Conservation (phyloP, 2,888 invertebrate species). For the Lissocephala sabroskyi region DNA sequence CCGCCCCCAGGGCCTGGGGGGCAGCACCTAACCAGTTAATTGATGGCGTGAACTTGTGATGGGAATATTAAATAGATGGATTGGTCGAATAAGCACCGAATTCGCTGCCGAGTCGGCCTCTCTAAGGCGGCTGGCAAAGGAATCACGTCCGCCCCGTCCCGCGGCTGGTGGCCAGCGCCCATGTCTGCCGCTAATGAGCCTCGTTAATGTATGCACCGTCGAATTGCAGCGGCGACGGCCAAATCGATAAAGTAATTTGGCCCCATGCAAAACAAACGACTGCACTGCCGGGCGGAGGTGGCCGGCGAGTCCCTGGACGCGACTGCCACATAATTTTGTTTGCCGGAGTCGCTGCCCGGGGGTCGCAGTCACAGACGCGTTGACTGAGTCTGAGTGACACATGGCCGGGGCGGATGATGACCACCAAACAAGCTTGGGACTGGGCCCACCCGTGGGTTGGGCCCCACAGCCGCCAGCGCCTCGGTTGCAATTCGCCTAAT, state of each 20-base stretch:
- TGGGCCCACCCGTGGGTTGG: too few relatives aligned
- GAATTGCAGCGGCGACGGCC: constrained; percentile 58
- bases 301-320: too few relatives aligned
- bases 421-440: too few relatives aligned
- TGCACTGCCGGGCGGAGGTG: too few relatives aligned
- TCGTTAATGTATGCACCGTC: constrained; percentile 61
- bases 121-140: too few relatives aligned
- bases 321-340: constrained; percentile 59
- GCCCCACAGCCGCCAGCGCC: neutral
- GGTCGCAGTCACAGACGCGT: neutral
- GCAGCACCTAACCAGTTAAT: constrained; percentile 30
- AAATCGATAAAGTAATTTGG: constrained; percentile 62
- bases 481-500: constrained; percentile 37
- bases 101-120: too few relatives aligned
- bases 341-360: constrained; percentile 29
- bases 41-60: constrained; percentile 22
- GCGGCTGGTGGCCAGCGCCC: constrained; percentile 15
- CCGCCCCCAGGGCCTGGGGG: constrained; percentile 16
- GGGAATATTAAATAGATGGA: constrained; percentile 39
- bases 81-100: too few relatives aligned
- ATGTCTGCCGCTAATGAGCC: constrained; percentile 60
- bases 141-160: constrained; percentile 1
- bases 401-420: neutral
- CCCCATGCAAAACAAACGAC: constrained; percentile 44
- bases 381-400: constrained; percentile 8